phyloP scores from a whole-genome alignment of 1,140 invertebrate species.

The Caenorhabditis tropicalis region DNA sequence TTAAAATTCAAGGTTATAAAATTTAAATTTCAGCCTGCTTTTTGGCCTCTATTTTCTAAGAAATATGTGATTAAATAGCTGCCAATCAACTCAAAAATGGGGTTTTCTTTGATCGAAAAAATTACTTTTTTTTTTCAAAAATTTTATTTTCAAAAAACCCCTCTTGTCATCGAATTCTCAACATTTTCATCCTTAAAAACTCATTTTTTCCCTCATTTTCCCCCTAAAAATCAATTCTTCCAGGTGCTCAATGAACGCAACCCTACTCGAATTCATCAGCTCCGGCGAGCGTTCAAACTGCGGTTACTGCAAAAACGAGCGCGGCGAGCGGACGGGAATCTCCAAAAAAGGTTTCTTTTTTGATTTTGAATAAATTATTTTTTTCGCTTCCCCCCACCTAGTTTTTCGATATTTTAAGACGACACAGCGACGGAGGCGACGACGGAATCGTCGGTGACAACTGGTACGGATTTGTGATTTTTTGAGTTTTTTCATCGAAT shows the following conservation, averaged over 20 bases:
- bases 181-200: background rate
- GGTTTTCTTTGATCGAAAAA: background rate
- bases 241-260: background rate
- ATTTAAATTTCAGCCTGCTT: too few relatives aligned
- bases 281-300: background rate
- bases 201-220: background rate
- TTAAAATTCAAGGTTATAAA: too few relatives aligned
- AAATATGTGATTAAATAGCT: too few relatives aligned
- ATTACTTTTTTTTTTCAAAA: too few relatives aligned
- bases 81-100: too few relatives aligned
- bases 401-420: background rate
- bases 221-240: background rate
- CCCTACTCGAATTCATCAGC: background rate
- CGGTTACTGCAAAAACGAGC: background rate
- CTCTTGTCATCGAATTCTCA: background rate
- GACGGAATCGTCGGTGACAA: background rate
- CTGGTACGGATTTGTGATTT: background rate
- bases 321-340: background rate
- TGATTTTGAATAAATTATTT: too few relatives aligned
- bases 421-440: background rate
- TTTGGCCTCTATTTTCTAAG: too few relatives aligned
- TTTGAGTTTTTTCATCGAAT: too few relatives aligned
- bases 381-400: too few relatives aligned
- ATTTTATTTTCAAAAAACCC: too few relatives aligned
- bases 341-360: too few relatives aligned